Percentiles rank a stretch among this genome's conserved stretches.
Evolutionary conservation across 2,113 vertebrate species (phyloP).

Genomic region (Rhabdomys dilectus): DNA sequence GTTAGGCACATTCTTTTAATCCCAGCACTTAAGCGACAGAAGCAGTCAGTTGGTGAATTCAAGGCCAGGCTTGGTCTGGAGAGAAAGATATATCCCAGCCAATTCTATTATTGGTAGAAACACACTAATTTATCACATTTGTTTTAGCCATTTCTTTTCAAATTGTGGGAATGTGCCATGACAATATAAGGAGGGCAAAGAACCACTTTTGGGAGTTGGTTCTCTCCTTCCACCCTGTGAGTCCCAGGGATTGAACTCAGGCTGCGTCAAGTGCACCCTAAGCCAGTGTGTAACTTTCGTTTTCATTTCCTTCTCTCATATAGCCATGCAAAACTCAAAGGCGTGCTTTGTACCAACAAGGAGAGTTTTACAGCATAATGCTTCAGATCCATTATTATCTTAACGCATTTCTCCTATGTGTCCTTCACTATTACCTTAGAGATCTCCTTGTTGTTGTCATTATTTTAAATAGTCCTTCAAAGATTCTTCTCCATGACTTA

Average conservation of each 20-base stretch:
- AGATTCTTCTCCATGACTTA: neutral
- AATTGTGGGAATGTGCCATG: neutral
- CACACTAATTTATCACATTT: neutral
- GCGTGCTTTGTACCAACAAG: neutral
- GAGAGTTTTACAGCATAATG: neutral
- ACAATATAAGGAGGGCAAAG: neutral
- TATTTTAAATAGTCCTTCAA: neutral
- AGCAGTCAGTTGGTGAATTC: neutral
- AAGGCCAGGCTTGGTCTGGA: neutral
- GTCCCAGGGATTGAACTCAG: neutral
- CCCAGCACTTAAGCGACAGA: neutral
- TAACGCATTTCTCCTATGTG: neutral
- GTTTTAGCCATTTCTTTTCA: neutral
- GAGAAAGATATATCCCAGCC: neutral
- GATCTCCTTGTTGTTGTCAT: neutral
- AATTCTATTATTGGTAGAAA: neutral
- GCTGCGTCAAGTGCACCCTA: too few relatives aligned
- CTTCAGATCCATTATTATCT: neutral
- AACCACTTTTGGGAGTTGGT: neutral
- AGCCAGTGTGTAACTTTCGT: neutral
- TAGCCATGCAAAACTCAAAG: neutral
- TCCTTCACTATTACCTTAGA: neutral
- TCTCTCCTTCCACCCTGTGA: neutral
- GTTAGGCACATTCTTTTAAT: neutral
- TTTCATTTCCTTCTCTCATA: conserved; percentile 6